phyloP scores from a whole-genome alignment of 64 coral and sea anemone species.

The Pocillopora verrucosa region DNA sequence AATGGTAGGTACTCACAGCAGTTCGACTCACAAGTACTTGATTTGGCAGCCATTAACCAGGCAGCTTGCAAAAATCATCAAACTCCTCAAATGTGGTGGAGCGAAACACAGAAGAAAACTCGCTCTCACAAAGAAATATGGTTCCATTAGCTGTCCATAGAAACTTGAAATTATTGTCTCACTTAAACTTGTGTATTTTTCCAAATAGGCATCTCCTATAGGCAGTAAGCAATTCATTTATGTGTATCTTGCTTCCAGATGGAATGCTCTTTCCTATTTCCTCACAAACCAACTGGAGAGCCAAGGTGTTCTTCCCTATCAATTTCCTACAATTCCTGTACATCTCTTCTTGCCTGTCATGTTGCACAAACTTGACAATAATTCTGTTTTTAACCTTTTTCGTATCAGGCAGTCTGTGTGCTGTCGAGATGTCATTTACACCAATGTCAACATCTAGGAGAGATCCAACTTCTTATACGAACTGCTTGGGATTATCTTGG shows the following conservation, averaged over 20 bases:
- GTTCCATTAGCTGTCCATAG: constrained; percentile 46
- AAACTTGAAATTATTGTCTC: constrained; percentile 46
- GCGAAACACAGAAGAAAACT: neutral
- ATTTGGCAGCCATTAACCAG: constrained; percentile 20
- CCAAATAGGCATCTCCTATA: constrained; percentile 44
- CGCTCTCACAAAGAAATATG: constrained; percentile 21
- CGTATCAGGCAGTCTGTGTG: constrained; percentile 37
- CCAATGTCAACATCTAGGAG: too few species aligned
- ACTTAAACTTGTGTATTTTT: constrained; percentile 22
- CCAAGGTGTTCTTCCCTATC: constrained; percentile 15
- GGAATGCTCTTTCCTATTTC: constrained; percentile 2
- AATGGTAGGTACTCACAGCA: neutral
- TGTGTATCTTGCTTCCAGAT: constrained; percentile 24
- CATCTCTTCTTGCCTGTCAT: constrained; percentile 38
- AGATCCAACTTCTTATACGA: constrained; percentile 17
- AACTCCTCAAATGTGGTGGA: constrained; percentile 43
- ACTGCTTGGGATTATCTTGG: constrained; percentile 15
- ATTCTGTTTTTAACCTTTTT: constrained; percentile 46
- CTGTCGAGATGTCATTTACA: constrained; percentile 36
- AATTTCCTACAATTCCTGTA: constrained; percentile 16
- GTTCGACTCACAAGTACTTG: constrained; percentile 18
- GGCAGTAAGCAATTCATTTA: constrained; percentile 51
- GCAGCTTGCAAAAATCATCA: constrained; percentile 42
- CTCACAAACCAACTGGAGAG: constrained; percentile 1
- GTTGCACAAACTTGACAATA: constrained; percentile 48